Conservation (phyloP, 2,888 invertebrate species). For the Tetheella fluctuosa region DNA sequence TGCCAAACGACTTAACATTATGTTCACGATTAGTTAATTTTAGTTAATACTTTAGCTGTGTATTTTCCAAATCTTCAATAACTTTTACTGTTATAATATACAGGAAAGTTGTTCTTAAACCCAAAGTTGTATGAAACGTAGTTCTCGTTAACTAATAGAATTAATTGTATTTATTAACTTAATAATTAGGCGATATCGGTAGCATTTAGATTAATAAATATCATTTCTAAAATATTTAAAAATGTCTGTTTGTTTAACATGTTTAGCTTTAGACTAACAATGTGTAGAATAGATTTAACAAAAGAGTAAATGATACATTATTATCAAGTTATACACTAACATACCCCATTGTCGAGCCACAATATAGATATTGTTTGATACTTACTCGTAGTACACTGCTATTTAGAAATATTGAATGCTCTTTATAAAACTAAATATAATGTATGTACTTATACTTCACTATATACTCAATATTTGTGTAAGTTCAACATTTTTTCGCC, state of each 20-base stretch:
- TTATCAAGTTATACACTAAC: slow-evolving; percentile 65
- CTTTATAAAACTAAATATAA: slow-evolving; percentile 47
- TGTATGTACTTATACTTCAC: slow-evolving; percentile 57
- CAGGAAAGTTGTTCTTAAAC: slow-evolving; percentile 60
- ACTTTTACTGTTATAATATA: slow-evolving; percentile 57
- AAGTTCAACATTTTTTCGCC: slow-evolving; percentile 68
- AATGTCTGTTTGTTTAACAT: slow-evolving; percentile 84
- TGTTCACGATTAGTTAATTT: slow-evolving; percentile 67
- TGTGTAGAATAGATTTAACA: slow-evolving; percentile 81
- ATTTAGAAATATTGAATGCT: slow-evolving; percentile 65
- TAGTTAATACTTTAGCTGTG: slow-evolving; percentile 56
- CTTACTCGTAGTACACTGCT: slow-evolving; percentile 54
- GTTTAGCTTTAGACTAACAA: slow-evolving; percentile 83
- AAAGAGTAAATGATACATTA: slow-evolving; percentile 54
- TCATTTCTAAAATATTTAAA: slow-evolving; percentile 80
- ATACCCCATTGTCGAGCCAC: slow-evolving; percentile 69
- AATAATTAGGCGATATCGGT: slow-evolving; percentile 72
- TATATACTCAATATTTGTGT: slow-evolving; percentile 57
- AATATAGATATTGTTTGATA: slow-evolving; percentile 62
- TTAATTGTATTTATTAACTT: slow-evolving; percentile 79
- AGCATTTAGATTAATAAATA: slow-evolving; percentile 81
- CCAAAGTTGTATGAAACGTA: slow-evolving; percentile 63
- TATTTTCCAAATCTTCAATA: slow-evolving; percentile 55
- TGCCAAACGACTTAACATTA: slow-evolving; percentile 61
- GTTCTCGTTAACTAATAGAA: slow-evolving; percentile 76